A percentile compares a stretch with the other conserved stretches of the same genome.
Evolutionary conservation across 2,888 invertebrate genomes (phyloP).

Genomic region (Flabesymbios commensalis): DNA sequence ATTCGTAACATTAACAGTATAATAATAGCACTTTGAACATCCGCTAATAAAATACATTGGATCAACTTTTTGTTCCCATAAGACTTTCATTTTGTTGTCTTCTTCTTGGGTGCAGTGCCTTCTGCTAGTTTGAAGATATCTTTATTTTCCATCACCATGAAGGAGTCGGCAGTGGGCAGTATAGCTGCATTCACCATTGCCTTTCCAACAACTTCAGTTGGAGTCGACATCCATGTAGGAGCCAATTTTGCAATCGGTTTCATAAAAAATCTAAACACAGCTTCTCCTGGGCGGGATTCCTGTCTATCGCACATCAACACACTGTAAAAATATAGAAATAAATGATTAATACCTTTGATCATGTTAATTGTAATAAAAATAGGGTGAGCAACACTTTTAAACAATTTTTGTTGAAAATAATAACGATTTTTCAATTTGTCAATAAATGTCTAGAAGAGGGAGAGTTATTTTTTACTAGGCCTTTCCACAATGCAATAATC

Average conservation of each 20-base stretch:
- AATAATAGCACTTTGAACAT: no score
- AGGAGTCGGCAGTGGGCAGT: constrained; percentile 24
- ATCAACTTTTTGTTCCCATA: no score
- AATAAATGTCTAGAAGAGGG: no score
- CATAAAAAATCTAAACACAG: constrained; percentile 40
- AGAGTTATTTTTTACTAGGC: no score
- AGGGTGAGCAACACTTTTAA: neutral
- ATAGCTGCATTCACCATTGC: constrained; percentile 54
- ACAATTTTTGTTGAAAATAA: no score
- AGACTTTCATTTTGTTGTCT: no score
- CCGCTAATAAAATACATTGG: no score
- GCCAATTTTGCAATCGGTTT: constrained; percentile 50
- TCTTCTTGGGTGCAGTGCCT: no score
- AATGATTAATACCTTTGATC: neutral
- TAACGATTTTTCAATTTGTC: no score
- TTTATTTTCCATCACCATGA: neutral
- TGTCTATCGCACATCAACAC: constrained; percentile 53
- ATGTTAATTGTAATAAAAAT: neutral
- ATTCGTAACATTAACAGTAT: no score
- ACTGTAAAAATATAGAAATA: constrained; percentile 35
- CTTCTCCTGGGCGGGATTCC: constrained; percentile 50
- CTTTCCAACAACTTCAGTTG: constrained; percentile 47
- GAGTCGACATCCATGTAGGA: constrained; percentile 54
- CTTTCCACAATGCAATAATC: no score
- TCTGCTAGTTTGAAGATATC: neutral